phyloP scores from a whole-genome alignment of 2,888 invertebrate species.

The Muscina levida region DNA sequence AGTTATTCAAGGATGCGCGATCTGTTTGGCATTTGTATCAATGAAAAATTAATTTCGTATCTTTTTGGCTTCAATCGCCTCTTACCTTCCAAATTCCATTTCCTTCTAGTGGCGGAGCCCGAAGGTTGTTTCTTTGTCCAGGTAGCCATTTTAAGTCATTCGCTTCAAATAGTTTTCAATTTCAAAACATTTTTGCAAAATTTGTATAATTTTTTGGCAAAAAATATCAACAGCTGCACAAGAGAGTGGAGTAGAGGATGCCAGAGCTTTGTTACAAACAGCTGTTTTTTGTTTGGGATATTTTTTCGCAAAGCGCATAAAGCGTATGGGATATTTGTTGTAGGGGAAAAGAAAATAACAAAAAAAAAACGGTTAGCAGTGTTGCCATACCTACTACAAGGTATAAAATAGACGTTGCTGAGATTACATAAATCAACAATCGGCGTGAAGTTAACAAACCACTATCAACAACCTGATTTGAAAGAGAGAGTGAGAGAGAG shows the following conservation, averaged over 20 bases:
- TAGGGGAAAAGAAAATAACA: too few species aligned
- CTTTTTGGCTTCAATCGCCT: not conserved
- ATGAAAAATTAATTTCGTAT: conserved; percentile 19
- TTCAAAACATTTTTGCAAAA: conserved; percentile 26
- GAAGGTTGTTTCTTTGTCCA: conserved; percentile 78
- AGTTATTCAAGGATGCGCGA: conserved; percentile 79
- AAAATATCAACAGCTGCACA: conserved; percentile 44
- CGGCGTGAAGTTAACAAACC: too few species aligned
- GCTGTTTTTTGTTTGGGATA: conserved; percentile 48
- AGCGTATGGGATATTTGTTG: not conserved
- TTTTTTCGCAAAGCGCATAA: conserved; percentile 10
- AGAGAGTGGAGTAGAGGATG: too few species aligned
- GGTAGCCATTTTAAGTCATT: conserved; percentile 74
- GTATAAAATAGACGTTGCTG: too few species aligned
- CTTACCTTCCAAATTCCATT: conserved; percentile 80
- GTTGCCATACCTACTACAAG: too few species aligned
- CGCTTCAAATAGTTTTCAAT: not conserved
- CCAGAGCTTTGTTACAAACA: not conserved
- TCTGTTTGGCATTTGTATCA: conserved; percentile 69
- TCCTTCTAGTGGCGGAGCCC: conserved; percentile 74
- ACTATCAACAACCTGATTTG: too few species aligned
- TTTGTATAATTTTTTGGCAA: conserved; percentile 20
- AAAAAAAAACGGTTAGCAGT: too few species aligned
- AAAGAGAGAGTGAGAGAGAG: too few species aligned
- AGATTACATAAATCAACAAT: too few species aligned